Evolutionary conservation across 92 coral and sea anemone genomes (phyloP).

Genomic region (Ricordea florida): DNA sequence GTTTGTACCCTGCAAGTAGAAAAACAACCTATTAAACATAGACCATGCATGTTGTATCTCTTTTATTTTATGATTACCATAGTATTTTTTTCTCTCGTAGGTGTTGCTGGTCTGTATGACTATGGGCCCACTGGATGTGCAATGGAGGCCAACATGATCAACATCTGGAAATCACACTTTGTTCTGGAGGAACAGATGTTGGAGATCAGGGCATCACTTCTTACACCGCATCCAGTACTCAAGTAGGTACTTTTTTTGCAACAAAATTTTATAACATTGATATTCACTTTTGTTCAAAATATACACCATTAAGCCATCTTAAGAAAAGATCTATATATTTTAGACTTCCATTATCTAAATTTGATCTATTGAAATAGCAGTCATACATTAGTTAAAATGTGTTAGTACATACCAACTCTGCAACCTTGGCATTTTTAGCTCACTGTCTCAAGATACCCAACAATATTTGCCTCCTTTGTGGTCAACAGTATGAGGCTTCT

Average conservation of each 20-base stretch:
- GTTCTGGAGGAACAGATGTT: slow-evolving; percentile 98
- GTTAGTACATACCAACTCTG: too few relatives aligned
- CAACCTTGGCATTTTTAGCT: too few relatives aligned
- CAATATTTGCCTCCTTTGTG: too few relatives aligned
- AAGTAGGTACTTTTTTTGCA: slow-evolving; percentile 83
- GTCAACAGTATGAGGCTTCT: too few relatives aligned
- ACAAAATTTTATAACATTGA: too few relatives aligned
- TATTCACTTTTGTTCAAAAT: too few relatives aligned
- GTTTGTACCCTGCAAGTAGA: too few relatives aligned
- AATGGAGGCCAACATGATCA: slow-evolving; percentile 92
- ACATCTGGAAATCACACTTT: slow-evolving; percentile 95
- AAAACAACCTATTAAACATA: too few relatives aligned
- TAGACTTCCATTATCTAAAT: background rate
- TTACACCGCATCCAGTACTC: slow-evolving; percentile 89
- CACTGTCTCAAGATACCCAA: too few relatives aligned
- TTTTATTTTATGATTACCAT: background rate
- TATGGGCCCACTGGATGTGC: slow-evolving; percentile 99
- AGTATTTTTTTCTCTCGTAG: slow-evolving; percentile 14
- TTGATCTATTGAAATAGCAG: background rate
- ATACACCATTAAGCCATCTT: too few relatives aligned
- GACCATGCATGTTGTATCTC: background rate
- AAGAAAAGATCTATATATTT: background rate
- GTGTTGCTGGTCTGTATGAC: slow-evolving; percentile 98
- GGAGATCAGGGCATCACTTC: slow-evolving; percentile 89
- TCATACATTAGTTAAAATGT: background rate